Base-by-base conservation (phyloP, 2,113 vertebrate genomes). In the Tapirus terrestris region DNA sequence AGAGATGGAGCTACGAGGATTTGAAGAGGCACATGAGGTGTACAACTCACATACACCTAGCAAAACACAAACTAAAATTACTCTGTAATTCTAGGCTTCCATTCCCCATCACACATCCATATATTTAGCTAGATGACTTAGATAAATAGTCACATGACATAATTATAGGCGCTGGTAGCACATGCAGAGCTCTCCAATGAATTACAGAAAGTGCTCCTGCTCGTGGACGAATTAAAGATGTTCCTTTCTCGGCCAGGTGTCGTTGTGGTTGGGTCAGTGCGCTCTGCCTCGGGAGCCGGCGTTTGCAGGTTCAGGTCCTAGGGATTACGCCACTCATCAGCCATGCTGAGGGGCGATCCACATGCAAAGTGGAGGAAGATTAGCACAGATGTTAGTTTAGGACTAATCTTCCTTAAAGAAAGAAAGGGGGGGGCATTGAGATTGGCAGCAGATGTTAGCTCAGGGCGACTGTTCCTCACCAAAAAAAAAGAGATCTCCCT, bases 11-110 rank as follows among this genome's bases (percentile, higher is more conserved):
- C 63, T 48, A 3, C 16, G 20, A 72, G 17, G 45, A 10, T 96
- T 5, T 29, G 21, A 72, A 20, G 13, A 5, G 48, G 63, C 39
- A 23, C 5, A 8, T 0, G 0, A 29, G 29, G 51, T 53, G 36
- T 10, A 29, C 31, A 7, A 21, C 81, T 79, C 45, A 20, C 45
- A 48, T 70, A 56, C n/a, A 18, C 36, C 16, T 27, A 33, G n/a
- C 48, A 36, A 75, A 25, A 51, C 39, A 33, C 25, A 43, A 33
- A 17, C 36, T 39, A 65, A 75, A 73, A 81, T 45, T 13, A 20
- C 20, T 56, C 27, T 43, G 16, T 79, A 63, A 76, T 76, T 58
- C 65, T 39, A 29, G 6, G 45, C 48, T 51, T 67, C 65, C 33
- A 20, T 13, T 8, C 12, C 12, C 29, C 21, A 31, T 27, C 31